A percentile compares a stretch with the other conserved stretches of the same genome.
These are phyloP conservation scores for Netelia inedita DNA, from an alignment of 2,888 invertebrate genomes.

Conservation along the genomic window DNA sequence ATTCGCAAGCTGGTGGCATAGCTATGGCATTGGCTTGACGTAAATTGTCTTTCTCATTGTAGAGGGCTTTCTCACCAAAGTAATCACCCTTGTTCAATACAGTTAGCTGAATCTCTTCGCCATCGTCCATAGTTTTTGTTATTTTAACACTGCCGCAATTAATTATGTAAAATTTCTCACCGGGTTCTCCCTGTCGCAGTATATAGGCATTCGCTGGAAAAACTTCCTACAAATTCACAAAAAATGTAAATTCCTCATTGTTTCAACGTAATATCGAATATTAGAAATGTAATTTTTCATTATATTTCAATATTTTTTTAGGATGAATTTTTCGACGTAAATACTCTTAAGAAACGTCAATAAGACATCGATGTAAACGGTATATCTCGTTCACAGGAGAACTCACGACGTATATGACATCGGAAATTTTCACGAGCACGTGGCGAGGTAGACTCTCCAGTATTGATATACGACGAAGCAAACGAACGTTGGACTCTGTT, in stretches of 20 bases:
- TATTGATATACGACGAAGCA: slow-evolving; percentile 92
- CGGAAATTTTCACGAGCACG: slow-evolving; percentile 92
- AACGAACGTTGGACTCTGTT: slow-evolving; percentile 92
- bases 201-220: slow-evolving; percentile 92
- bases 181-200: slow-evolving; percentile 92
- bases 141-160: slow-evolving; percentile 92
- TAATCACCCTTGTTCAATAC: slow-evolving; percentile 91
- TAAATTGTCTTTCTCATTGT: slow-evolving; percentile 88
- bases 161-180: slow-evolving; percentile 96
- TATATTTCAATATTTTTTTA: not conserved
- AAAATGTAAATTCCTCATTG: slow-evolving; percentile 37
- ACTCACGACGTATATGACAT: slow-evolving; percentile 92
- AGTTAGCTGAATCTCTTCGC: slow-evolving; percentile 87
- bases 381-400: slow-evolving; percentile 64
- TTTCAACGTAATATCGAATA: not conserved
- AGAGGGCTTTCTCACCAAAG: slow-evolving; percentile 95
- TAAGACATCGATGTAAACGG: too few relatives aligned
- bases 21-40: slow-evolving; percentile 96
- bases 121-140: slow-evolving; percentile 87
- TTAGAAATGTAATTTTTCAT: slow-evolving; percentile 28
- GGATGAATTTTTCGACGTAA: slow-evolving; percentile 2
- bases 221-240: slow-evolving; percentile 89
- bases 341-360: too few relatives aligned
- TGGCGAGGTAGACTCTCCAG: slow-evolving; percentile 86
- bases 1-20: slow-evolving; percentile 92